Evolutionary conservation across 2,113 vertebrate species (phyloP).

Genomic region (Helogale parvula): DNA sequence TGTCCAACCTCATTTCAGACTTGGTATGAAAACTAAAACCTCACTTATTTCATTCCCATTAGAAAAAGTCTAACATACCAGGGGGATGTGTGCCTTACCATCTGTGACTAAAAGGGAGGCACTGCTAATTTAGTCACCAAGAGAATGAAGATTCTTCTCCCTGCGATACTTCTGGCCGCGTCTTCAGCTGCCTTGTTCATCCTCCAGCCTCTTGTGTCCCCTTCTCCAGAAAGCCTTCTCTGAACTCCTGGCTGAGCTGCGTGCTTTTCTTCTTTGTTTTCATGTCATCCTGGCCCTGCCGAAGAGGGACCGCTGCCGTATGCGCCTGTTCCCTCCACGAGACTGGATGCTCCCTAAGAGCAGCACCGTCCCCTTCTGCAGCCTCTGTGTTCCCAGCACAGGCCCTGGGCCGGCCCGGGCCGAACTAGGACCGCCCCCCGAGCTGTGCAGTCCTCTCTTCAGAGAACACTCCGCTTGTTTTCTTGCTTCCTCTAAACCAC

Average conservation of each 20-base stretch:
- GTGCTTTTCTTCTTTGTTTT: neutral
- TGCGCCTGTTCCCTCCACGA: neutral
- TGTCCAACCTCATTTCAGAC: neutral
- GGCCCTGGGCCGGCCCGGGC: neutral
- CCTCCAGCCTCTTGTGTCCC: neutral
- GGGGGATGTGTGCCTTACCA: neutral
- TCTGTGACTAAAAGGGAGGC: neutral
- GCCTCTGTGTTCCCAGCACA: neutral
- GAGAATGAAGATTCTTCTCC: neutral
- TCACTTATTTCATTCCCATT: neutral
- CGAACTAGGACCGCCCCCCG: neutral
- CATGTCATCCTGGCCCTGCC: neutral
- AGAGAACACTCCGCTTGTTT: neutral
- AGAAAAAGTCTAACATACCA: neutral
- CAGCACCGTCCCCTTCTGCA: neutral
- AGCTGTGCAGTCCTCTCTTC: neutral
- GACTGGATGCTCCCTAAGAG: neutral
- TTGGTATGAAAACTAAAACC: neutral
- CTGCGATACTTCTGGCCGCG: neutral
- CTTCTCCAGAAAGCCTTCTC: neutral
- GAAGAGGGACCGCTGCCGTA: neutral
- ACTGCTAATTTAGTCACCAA: neutral
- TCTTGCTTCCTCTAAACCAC: neutral
- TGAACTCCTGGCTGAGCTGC: neutral
- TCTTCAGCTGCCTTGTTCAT: neutral